These are phyloP conservation scores for Mesocentrotus franciscanus DNA, from an alignment of 53 echinoderm and acorn worm genomes.

Conservation along the genomic window DNA sequence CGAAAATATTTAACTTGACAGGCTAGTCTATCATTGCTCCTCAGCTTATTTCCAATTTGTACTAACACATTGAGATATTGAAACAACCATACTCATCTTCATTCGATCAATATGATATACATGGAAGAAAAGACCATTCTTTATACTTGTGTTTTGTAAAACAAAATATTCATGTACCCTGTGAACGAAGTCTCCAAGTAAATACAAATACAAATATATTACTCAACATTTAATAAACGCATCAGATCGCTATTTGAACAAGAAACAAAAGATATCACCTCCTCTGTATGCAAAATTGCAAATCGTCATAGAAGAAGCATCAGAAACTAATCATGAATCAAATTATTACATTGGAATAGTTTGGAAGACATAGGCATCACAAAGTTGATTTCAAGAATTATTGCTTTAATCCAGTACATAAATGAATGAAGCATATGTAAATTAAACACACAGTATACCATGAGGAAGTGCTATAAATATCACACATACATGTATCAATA, in stretches of 20 bases:
- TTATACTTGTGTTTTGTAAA: too few relatives aligned
- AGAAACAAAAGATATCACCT: too few relatives aligned
- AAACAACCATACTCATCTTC: too few relatives aligned
- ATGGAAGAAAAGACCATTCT: too few relatives aligned
- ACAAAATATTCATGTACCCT: too few relatives aligned
- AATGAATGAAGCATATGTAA: not conserved
- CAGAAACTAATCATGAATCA: not conserved
- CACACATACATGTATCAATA: not conserved
- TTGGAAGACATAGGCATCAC: not conserved
- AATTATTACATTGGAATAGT: not conserved
- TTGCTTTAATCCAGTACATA: not conserved
- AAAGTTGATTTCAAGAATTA: not conserved
- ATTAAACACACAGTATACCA: not conserved
- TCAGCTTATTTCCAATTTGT: too few relatives aligned
- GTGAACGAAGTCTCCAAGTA: not conserved
- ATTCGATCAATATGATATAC: too few relatives aligned
- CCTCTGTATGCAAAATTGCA: too few relatives aligned
- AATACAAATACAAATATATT: not conserved
- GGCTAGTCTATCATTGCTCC: too few relatives aligned
- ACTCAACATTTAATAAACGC: not conserved
- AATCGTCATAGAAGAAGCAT: not conserved
- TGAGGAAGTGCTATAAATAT: not conserved
- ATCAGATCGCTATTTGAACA: not conserved
- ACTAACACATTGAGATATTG: too few relatives aligned
- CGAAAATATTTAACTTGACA: too few relatives aligned